phyloP scores from a whole-genome alignment of 2,797 vertebrate genomes.

The Euthynnus affinis region DNA sequence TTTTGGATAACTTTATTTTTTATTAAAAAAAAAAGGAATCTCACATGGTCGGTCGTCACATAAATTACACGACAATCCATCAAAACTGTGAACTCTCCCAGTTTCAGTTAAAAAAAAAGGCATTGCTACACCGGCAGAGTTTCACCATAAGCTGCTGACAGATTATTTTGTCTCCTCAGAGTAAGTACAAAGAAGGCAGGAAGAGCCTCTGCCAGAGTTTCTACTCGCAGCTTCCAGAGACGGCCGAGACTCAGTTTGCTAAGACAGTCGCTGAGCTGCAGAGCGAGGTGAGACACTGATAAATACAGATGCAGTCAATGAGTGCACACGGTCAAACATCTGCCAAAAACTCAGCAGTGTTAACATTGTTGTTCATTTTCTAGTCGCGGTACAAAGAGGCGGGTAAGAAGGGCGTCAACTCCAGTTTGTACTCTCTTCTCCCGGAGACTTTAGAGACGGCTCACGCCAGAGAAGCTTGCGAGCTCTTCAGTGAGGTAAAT shows the following conservation, averaged over 20 bases:
- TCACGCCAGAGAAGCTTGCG: slow-evolving; percentile 74
- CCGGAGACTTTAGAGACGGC: slow-evolving; percentile 80
- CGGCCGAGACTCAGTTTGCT: slow-evolving; percentile 85
- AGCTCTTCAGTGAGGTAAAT: slow-evolving; percentile 89
- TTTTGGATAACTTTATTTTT: no score
- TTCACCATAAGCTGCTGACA: background rate
- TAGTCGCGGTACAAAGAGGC: slow-evolving; percentile 47
- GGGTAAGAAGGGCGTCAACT: slow-evolving; percentile 56
- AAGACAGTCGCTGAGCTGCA: slow-evolving; percentile 60
- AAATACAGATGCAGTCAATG: no score
- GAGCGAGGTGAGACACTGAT: slow-evolving; percentile 66
- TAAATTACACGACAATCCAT: no score
- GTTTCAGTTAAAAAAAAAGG: background rate
- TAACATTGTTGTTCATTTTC: background rate
- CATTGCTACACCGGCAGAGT: background rate
- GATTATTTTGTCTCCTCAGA: slow-evolving; percentile 64
- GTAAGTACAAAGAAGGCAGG: slow-evolving; percentile 90
- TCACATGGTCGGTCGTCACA: no score
- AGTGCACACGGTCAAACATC: no score
- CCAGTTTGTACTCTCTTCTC: slow-evolving; percentile 72
- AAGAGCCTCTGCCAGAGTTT: slow-evolving; percentile 84
- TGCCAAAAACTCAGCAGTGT: no score
- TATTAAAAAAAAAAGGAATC: no score
- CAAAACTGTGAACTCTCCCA: no score
- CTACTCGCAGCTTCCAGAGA: slow-evolving; percentile 91